Base-by-base conservation (phyloP, 1,140 invertebrate genomes). In the Papilio polyxenes region DNA sequence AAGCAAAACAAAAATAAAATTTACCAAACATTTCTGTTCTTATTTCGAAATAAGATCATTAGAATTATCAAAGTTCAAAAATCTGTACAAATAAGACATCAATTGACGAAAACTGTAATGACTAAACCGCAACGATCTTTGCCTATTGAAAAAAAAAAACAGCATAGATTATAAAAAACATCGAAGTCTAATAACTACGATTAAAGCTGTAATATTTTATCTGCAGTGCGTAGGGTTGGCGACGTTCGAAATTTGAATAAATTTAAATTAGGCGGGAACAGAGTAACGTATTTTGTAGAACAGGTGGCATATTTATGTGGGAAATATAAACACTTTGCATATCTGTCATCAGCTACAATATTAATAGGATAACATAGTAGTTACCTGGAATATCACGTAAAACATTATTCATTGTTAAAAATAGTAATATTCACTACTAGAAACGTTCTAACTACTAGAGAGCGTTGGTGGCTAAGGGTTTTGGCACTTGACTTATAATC, bases 271-370 rank as follows among this genome's bases (percentile, higher is more conserved):
- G 83, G 77, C 77, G 77, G 77, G 77, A 79, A 79, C 31, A 9
- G 6, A 80, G 83, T 85, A 86, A 83, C 69, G 82, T 81, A 82
- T 83, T 79, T 79, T 81, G 31, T 78, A 74, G 72, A 91, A 91
- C 91, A 92, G 91, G 91, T 92, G 91, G 75, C 75, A 72, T 83
- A 89, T 89, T 83, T 88, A 89, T 90, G 89, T 92, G 90, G 84
- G 90, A 91, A 92, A 82, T 82, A 76, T 85, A 83, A 17, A 20
- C 72, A 48, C 81, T 87, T 87, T 81, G 77, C 85, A 85, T 87
- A 85, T 81, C 74, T 82, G 72, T 75, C 72, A 48, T 75, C 75
- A 48, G 49, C 8, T 40, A 75, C 3, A 44, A 44, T 44, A 11
- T 72, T 44, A 13, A 72, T 23, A 37, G 10, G 3, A 40, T 72